Evolutionary conservation across 2,113 vertebrate genomes (phyloP).

Genomic region (Miniopterus natalensis): DNA sequence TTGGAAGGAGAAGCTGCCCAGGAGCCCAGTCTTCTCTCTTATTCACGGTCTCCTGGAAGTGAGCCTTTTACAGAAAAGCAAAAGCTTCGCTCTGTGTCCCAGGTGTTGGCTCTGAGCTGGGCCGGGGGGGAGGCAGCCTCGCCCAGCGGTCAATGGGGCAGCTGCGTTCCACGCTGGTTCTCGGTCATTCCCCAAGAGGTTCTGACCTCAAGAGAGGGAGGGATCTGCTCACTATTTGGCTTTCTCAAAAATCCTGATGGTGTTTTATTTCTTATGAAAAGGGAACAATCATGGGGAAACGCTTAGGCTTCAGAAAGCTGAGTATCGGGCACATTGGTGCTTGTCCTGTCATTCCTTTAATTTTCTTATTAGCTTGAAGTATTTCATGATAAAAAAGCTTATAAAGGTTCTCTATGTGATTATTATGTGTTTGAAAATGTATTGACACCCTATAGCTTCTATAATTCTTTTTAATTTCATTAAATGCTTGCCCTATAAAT

Average conservation of each 20-base stretch:
- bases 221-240: background rate
- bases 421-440: background rate
- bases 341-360: background rate
- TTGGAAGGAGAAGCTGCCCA: background rate
- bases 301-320: slow-evolving; percentile 43
- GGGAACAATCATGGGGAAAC: background rate
- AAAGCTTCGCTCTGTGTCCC: background rate
- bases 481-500: background rate
- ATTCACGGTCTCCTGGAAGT: background rate
- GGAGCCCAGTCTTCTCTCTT: background rate
- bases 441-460: background rate
- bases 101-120: background rate
- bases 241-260: background rate
- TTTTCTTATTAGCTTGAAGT: background rate
- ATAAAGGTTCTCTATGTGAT: background rate
- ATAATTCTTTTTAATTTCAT: background rate
- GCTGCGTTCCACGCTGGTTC: background rate
- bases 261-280: slow-evolving; percentile 52
- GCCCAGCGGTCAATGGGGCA: background rate
- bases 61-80: background rate
- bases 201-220: background rate
- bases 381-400: background rate
- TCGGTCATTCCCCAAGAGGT: background rate
- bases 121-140: too few relatives aligned
- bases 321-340: background rate